These are phyloP conservation scores for Petrocephalus zakoni DNA, from an alignment of 2,113 vertebrate species.

Conservation along the genomic window DNA sequence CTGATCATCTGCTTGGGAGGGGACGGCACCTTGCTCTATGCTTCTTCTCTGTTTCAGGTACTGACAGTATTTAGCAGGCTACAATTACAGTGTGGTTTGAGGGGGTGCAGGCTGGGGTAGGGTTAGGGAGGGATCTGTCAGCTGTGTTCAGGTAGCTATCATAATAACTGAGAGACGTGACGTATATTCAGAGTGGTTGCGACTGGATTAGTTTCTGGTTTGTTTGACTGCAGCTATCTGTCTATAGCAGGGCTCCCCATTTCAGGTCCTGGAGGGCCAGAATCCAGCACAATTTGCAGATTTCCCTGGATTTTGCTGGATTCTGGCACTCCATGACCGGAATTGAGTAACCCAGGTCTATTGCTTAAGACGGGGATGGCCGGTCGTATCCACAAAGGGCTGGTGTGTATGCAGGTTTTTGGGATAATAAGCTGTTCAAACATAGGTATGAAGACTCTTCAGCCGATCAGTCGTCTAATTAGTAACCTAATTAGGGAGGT, in stretches of 20 bases:
- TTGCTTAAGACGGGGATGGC: not conserved
- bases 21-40: constrained; percentile 72
- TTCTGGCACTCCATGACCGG: not conserved
- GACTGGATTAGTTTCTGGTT: not conserved
- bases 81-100: not conserved
- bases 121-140: not conserved
- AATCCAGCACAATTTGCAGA: not conserved
- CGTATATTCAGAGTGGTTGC: not conserved
- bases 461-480: too few species aligned
- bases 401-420: too few species aligned
- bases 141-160: not conserved
- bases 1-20: constrained; percentile 73
- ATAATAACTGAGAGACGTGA: not conserved
- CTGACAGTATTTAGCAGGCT: not conserved
- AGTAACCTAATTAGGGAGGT: too few species aligned
- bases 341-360: not conserved
- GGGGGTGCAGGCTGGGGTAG: not conserved
- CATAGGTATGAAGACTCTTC: too few species aligned
- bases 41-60: constrained; percentile 74
- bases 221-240: not conserved
- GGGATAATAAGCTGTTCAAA: too few species aligned
- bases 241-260: not conserved
- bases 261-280: not conserved
- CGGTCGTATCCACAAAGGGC: too few species aligned
- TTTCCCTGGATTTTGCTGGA: not conserved